Percentiles rank a stretch among this genome's conserved stretches.
These are phyloP conservation scores for Lamellibrachia columna DNA, from an alignment of 2,888 invertebrate species.

Conservation along the genomic window DNA sequence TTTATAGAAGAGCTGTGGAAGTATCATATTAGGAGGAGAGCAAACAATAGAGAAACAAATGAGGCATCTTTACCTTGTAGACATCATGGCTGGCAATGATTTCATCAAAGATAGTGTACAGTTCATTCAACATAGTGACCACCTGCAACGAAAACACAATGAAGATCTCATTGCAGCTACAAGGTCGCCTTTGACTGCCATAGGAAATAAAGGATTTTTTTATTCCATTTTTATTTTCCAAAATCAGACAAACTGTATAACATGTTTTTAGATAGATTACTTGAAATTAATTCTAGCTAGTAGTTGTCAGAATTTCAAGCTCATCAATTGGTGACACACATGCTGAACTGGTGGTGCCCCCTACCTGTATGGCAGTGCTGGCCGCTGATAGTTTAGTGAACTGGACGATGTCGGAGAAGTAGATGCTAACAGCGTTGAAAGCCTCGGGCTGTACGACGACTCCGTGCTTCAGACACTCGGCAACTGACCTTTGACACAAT, in stretches of 20 bases:
- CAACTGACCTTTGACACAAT: conserved; percentile 53
- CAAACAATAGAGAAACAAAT: background rate
- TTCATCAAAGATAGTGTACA: conserved; percentile 56
- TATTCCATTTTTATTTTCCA: background rate
- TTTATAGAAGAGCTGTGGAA: too few relatives aligned
- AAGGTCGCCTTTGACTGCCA: background rate
- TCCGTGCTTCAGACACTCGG: conserved; percentile 58
- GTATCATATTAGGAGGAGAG: background rate
- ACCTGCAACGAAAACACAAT: conserved; percentile 44
- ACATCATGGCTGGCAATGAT: conserved; percentile 56
- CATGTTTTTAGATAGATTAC: background rate
- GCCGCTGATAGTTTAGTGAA: conserved; percentile 58
- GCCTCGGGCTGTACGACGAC: conserved; percentile 56
- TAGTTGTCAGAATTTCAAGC: background rate
- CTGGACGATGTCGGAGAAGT: conserved; percentile 62
- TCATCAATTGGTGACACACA: background rate
- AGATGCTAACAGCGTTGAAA: conserved; percentile 60
- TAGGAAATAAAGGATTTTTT: too few relatives aligned
- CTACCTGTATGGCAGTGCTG: conserved; percentile 59
- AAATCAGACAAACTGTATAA: background rate
- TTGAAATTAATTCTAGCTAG: background rate
- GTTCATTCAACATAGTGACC: conserved; percentile 51
- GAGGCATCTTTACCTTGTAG: conserved; percentile 50
- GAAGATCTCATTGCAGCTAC: background rate
- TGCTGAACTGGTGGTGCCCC: background rate